A percentile compares a stretch with the other conserved stretches of the same genome.
Conservation (phyloP, 2,113 vertebrate genomes). For the Synodontis membranacea region DNA sequence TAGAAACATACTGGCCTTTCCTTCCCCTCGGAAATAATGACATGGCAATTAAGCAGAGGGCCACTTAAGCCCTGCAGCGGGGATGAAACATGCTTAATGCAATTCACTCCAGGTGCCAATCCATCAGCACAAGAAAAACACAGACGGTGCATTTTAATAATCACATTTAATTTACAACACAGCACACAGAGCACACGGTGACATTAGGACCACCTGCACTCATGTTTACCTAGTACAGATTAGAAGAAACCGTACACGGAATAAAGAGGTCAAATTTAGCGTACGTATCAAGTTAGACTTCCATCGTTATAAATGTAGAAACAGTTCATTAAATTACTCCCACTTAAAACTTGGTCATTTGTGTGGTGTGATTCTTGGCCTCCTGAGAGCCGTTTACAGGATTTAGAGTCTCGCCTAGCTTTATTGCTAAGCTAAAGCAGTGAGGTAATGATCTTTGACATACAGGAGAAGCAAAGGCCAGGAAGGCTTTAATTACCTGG, state of each 20-base stretch:
- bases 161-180: slow-evolving; percentile 33
- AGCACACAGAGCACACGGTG: neutral
- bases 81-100: slow-evolving; percentile 15
- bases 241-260: neutral
- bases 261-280: neutral
- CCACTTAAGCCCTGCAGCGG: slow-evolving; percentile 21
- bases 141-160: slow-evolving; percentile 11
- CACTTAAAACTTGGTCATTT: neutral
- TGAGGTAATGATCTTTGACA: slow-evolving; percentile 35
- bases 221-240: neutral
- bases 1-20: slow-evolving; percentile 44
- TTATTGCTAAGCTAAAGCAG: slow-evolving; percentile 16
- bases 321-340: neutral
- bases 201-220: neutral
- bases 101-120: neutral
- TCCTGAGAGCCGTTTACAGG: neutral
- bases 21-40: slow-evolving; percentile 55
- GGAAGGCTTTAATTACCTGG: slow-evolving; percentile 33
- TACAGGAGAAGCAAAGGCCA: slow-evolving; percentile 18
- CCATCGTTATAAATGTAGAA: neutral
- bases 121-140: slow-evolving; percentile 12
- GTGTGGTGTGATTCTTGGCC: neutral
- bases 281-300: neutral
- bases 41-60: slow-evolving; percentile 44
- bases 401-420: neutral